These are phyloP conservation scores for Drosophila willistoni DNA, from an alignment of 1,140 invertebrate genomes.

Conservation along the genomic window DNA sequence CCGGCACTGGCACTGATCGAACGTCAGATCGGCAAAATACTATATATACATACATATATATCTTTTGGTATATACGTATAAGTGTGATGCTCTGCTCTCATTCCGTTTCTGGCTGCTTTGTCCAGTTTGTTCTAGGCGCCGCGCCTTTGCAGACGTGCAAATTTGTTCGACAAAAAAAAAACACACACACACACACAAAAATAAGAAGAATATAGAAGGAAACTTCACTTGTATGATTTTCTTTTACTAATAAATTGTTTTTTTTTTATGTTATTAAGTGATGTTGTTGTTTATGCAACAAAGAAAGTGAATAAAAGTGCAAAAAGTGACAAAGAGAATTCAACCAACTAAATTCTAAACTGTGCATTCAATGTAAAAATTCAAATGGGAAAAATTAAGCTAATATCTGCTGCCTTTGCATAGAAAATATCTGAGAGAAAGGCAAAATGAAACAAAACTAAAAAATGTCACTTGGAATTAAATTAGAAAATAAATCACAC, in stretches of 20 bases:
- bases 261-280: neutral
- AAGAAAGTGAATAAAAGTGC: slow-evolving; percentile 1
- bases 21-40: slow-evolving; percentile 23
- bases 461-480: slow-evolving; percentile 34
- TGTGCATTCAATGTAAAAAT: neutral
- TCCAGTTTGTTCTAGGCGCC: slow-evolving; percentile 64
- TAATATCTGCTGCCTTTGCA: slow-evolving; percentile 48
- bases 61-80: neutral
- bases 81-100: slow-evolving; percentile 28
- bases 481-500: slow-evolving; percentile 38
- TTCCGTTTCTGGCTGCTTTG: slow-evolving; percentile 41
- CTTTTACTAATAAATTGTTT: neutral
- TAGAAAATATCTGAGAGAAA: neutral
- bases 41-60: neutral
- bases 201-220: slow-evolving; percentile 4
- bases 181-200: neutral
- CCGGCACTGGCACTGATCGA: slow-evolving; percentile 37
- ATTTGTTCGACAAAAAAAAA: slow-evolving; percentile 20
- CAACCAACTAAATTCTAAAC: neutral
- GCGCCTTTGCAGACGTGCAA: slow-evolving; percentile 59
- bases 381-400: neutral
- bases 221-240: neutral
- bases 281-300: neutral
- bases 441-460: neutral
- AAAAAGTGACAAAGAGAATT: neutral